Evolutionary conservation across 1,140 invertebrate genomes (phyloP), one percentile per base, ranked within the genome.

Genomic region (Drosophila pandora): DNA sequence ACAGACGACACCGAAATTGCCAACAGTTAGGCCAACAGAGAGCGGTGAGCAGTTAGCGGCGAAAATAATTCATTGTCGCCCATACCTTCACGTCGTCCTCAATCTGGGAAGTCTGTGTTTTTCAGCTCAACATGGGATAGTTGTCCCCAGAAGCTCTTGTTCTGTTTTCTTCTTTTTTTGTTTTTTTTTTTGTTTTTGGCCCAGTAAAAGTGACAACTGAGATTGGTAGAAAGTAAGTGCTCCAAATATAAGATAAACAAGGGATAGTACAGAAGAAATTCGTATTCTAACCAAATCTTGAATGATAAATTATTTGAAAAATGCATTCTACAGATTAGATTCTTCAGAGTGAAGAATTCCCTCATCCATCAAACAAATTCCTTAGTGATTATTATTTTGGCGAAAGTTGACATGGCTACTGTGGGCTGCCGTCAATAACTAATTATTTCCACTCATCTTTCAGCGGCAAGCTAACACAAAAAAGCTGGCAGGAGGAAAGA

Each of bases 381-480:
- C 25, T 57, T 41, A 41, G 25, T 57, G 43, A 57, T 69, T 57
- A 57, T 25, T 56, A 49, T 69, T 69, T 70, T 70, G 67, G 67
- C 67, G 67, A 70, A 70, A 70, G 67, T 70, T 70, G 58, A 53
- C 48, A 17, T 39, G 45, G 67, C 67, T 70, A 70, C 67, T 70
- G 67, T 37, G 3, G 34, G 34, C 69, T 70, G 63, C 63, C 65
- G 67, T 70, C 67, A 43, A 70, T 70, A 70, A 70, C 67, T 70
- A 70, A 70, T 70, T 70, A 70, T 70, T 69, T 69, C 32, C 64
- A 70, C 67, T 70, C 67, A 57, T 69, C 67, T 70, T 70, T 70
- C 67, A 32, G 50, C 63, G 30, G 49, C 39, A 7, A 13, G 49
- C 39, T 4, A 13, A 34, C 55, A 53, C 5, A 43, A 43, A 17